Percentiles rank a stretch among this genome's conserved stretches.
Evolutionary conservation across 2,888 invertebrate species (phyloP).

Genomic region (Apoda limacodes): DNA sequence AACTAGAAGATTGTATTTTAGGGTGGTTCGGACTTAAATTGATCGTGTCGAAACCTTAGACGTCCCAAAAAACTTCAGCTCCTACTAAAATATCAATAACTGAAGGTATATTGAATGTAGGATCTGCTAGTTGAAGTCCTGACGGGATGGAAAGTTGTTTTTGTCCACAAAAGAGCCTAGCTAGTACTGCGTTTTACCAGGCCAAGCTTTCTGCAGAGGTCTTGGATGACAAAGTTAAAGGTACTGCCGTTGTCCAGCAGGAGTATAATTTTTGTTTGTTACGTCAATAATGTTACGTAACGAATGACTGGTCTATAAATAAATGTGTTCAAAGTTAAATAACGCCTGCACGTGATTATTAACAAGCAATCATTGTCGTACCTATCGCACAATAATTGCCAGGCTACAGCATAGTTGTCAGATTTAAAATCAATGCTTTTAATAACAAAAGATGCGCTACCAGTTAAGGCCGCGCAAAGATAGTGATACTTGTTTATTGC

Average conservation of each 20-base stretch:
- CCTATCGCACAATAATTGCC: constrained; percentile 16
- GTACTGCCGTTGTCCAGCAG: constrained; percentile 16
- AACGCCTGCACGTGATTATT: constrained; percentile 4
- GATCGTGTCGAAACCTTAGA: no score
- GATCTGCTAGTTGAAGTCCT: no score
- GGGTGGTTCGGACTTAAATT: no score
- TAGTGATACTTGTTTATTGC: constrained; percentile 8
- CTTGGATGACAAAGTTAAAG: constrained; percentile 16
- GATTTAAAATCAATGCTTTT: constrained; percentile 17
- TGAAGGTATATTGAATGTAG: constrained; percentile 18
- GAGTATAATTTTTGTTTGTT: no score
- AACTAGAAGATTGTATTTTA: no score
- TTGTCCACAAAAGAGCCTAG: constrained; percentile 10
- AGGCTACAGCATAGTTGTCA: constrained; percentile 17
- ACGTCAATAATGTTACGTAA: no score
- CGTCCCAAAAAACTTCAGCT: constrained; percentile 20
- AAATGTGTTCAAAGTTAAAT: constrained; percentile 3
- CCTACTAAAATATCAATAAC: constrained; percentile 18
- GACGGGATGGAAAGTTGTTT: constrained; percentile 10
- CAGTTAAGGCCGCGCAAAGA: constrained; percentile 11
- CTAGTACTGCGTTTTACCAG: constrained; percentile 9
- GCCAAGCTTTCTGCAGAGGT: constrained; percentile 16
- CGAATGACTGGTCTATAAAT: neutral
- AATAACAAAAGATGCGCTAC: constrained; percentile 15
- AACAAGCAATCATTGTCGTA: constrained; percentile 8